phyloP scores from a whole-genome alignment of 2,888 invertebrate species.

The Homarus gammarus region DNA sequence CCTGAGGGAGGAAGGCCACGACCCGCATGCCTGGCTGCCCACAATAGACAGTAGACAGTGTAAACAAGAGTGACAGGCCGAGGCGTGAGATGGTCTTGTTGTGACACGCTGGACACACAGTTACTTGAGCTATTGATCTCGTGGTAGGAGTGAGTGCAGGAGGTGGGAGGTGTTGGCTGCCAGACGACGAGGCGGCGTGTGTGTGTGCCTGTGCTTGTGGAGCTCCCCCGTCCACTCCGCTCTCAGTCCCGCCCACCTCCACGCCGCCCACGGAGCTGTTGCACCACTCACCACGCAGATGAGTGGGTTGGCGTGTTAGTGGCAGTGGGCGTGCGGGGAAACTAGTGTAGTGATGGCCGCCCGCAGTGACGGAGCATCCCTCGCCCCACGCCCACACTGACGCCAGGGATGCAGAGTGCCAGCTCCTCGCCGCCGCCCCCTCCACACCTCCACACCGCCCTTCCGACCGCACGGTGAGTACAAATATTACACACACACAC shows the following conservation, averaged over 20 bases:
- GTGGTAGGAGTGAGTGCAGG: slow-evolving; percentile 21
- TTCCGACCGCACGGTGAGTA: slow-evolving; percentile 20
- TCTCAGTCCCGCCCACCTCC: not conserved
- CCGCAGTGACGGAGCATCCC: slow-evolving; percentile 55
- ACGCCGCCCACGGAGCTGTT: slow-evolving; percentile 18
- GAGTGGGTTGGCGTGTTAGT: slow-evolving; percentile 47
- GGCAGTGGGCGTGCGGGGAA: slow-evolving; percentile 48
- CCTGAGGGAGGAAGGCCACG: no score
- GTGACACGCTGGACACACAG: slow-evolving; percentile 19
- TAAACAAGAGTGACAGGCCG: not conserved
- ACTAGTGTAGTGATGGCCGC: slow-evolving; percentile 58
- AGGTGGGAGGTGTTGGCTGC: slow-evolving; percentile 18
- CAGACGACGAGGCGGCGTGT: not conserved
- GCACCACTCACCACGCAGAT: slow-evolving; percentile 42
- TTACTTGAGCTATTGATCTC: slow-evolving; percentile 54
- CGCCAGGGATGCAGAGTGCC: slow-evolving; percentile 63
- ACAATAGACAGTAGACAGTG: slow-evolving; percentile 5
- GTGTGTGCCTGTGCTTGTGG: slow-evolving; percentile 38
- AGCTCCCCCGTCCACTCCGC: not conserved
- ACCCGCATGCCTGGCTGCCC: no score
- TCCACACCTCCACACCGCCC: slow-evolving; percentile 42
- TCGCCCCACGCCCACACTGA: slow-evolving; percentile 56
- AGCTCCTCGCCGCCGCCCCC: slow-evolving; percentile 55
- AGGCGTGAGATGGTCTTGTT: slow-evolving; percentile 9
- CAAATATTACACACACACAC: no score